Percentiles rank a stretch among this genome's conserved stretches.
Evolutionary conservation across 2,113 vertebrate species (phyloP).

Genomic region (Solea senegalensis): DNA sequence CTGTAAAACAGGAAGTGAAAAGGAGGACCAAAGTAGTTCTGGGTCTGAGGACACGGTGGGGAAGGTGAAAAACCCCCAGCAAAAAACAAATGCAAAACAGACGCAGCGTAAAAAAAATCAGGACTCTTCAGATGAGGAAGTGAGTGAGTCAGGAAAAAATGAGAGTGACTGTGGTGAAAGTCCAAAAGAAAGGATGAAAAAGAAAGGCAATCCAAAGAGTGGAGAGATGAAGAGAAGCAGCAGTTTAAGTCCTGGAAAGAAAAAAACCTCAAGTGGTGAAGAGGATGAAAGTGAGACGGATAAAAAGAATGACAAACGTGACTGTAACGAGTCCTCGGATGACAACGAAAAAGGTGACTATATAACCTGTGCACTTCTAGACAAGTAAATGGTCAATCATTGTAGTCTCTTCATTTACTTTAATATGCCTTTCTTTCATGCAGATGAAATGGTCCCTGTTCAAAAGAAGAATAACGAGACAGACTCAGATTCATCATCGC

Average conservation of each 20-base stretch:
- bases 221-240: not conserved
- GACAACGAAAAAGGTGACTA: slow-evolving; percentile 65
- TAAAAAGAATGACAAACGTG: slow-evolving; percentile 13
- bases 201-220: slow-evolving; percentile 13
- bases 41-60: slow-evolving; percentile 10
- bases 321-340: slow-evolving; percentile 47
- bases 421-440: not conserved
- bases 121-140: slow-evolving; percentile 39
- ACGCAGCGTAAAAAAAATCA: not conserved
- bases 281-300: slow-evolving; percentile 23
- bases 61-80: slow-evolving; percentile 5
- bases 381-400: not conserved
- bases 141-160: not conserved
- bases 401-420: not conserved
- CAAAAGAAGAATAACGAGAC: slow-evolving; percentile 20
- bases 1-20: slow-evolving; percentile 10
- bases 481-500: slow-evolving; percentile 75
- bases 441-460: slow-evolving; percentile 26
- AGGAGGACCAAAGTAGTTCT: slow-evolving; percentile 28
- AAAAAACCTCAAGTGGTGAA: slow-evolving; percentile 38
- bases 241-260: slow-evolving; percentile 51
- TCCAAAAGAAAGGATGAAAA: slow-evolving; percentile 34
- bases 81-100: not conserved
- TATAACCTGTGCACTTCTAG: not conserved
- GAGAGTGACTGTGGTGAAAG: slow-evolving; percentile 17